Percentiles rank a stretch among this genome's conserved stretches.
phyloP scores from a whole-genome alignment of 2,888 invertebrate genomes.

The Gonocerus acuteangulatus region DNA sequence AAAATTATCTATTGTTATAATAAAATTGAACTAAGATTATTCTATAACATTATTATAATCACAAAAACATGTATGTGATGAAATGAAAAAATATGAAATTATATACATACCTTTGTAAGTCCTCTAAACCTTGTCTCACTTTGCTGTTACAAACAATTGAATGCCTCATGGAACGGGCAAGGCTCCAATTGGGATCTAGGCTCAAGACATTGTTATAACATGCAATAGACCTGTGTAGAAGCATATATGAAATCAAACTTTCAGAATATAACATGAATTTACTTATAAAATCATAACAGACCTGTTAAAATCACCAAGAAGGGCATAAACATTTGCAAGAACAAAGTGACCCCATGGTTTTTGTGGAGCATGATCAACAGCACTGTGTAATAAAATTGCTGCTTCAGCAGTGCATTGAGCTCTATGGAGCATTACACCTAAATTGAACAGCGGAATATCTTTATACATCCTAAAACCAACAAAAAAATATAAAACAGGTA shows the following conservation, averaged over 20 bases:
- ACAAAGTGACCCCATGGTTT: slow-evolving; percentile 57
- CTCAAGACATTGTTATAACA: slow-evolving; percentile 60
- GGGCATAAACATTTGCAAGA: slow-evolving; percentile 65
- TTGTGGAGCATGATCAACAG: slow-evolving; percentile 60
- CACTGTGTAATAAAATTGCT: slow-evolving; percentile 60
- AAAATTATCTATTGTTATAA: too few relatives aligned
- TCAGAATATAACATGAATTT: neutral
- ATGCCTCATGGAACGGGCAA: slow-evolving; percentile 54
- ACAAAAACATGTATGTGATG: too few relatives aligned
- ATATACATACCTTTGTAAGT: slow-evolving; percentile 53
- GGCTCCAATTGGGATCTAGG: slow-evolving; percentile 55
- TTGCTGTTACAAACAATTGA: slow-evolving; percentile 62
- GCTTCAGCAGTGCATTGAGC: slow-evolving; percentile 62
- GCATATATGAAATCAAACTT: neutral
- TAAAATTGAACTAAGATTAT: too few relatives aligned
- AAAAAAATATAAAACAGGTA: too few relatives aligned
- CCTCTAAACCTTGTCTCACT: slow-evolving; percentile 54
- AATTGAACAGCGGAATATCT: slow-evolving; percentile 63
- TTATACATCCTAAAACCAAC: slow-evolving; percentile 60
- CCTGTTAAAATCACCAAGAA: slow-evolving; percentile 58
- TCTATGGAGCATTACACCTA: slow-evolving; percentile 66
- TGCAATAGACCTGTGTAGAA: slow-evolving; percentile 50
- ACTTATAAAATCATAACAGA: neutral
- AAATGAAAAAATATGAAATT: too few relatives aligned
- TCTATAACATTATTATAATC: too few relatives aligned